Base-by-base conservation (phyloP, 2,888 invertebrate species). In the Trisateles emortualis region DNA sequence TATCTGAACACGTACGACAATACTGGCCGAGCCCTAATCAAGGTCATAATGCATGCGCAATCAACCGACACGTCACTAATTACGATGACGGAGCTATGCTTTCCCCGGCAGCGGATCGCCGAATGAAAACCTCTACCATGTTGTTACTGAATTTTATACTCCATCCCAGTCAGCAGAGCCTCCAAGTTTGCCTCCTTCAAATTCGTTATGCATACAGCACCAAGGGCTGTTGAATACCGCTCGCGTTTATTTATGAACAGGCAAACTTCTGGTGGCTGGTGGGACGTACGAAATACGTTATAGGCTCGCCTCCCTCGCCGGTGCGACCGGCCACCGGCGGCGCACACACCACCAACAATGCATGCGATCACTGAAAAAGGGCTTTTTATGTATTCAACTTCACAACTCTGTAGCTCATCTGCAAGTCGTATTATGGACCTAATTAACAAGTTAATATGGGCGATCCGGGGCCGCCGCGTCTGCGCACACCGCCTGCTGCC, bases 391-490 rank as follows among this genome's bases (percentile, higher is more conserved):
- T 95, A 95, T 95, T 94, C 95, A 93, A 94, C 94, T 94, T 94
- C 87, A 90, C 92, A 94, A 94, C 93, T 94, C 93, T 80, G 93
- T 92, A 91, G 93, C 96, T 96, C 96, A 96, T 96, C 96, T 96
- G 96, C 96, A 96, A 96, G 96, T 96, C 96, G 95, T 96, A 96
- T 96, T 96, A 95, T 96, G 95, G 95, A 95, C 95, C 96, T 96
- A 96, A 96, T 96, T 96, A 96, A 96, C 96, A 96, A 96, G 96
- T 96, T 96, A 96, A 96, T 96, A 96, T 95, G 96, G 96, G 94
- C 94, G 95, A 95, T 95, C 84, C 68, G 95, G 94, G 94, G 94
- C 80, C 73, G 79, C 83, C 92, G 93, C 92, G 92, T 82, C 90
- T 90, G 91, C 91, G 92, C 92, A 86, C 82, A 83, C 84, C 65